Evolutionary conservation across 1,140 invertebrate species (phyloP).

Genomic region (Diachasmimorpha longicaudata): DNA sequence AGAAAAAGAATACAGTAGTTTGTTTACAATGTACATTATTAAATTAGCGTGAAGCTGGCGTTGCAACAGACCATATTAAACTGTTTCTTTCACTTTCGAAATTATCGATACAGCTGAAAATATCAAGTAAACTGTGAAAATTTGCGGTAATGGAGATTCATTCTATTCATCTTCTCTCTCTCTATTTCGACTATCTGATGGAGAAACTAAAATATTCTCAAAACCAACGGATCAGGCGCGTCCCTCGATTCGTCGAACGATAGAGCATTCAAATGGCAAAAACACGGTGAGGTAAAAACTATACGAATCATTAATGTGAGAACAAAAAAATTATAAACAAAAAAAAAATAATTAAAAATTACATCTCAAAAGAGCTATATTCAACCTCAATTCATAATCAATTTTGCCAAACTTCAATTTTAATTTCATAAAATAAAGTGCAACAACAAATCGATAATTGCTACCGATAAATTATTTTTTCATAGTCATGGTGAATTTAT

Average conservation of each 20-base stretch:
- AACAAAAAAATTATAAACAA: neutral
- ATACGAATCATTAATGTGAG: neutral
- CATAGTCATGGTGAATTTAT: constrained; percentile 19
- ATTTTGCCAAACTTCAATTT: neutral
- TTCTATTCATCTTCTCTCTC: neutral
- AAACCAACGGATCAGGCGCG: neutral
- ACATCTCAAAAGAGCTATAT: constrained; percentile 1
- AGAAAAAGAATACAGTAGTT: constrained; percentile 32
- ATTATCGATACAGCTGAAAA: neutral
- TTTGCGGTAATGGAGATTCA: neutral
- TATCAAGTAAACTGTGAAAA: neutral
- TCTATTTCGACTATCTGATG: neutral
- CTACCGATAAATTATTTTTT: constrained; percentile 32
- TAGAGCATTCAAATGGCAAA: neutral
- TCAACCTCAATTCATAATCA: constrained; percentile 1
- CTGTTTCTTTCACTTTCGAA: constrained; percentile 9
- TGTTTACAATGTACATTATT: constrained; percentile 30
- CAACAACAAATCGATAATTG: constrained; percentile 38
- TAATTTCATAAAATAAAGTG: neutral
- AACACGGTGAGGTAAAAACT: neutral
- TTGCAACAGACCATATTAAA: constrained; percentile 16
- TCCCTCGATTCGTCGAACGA: neutral
- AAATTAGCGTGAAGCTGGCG: constrained; percentile 25
- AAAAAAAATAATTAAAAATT: neutral
- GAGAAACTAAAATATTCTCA: neutral